Evolutionary conservation across 2,888 invertebrate species (phyloP).

Genomic region (Hymenopus coronatus): DNA sequence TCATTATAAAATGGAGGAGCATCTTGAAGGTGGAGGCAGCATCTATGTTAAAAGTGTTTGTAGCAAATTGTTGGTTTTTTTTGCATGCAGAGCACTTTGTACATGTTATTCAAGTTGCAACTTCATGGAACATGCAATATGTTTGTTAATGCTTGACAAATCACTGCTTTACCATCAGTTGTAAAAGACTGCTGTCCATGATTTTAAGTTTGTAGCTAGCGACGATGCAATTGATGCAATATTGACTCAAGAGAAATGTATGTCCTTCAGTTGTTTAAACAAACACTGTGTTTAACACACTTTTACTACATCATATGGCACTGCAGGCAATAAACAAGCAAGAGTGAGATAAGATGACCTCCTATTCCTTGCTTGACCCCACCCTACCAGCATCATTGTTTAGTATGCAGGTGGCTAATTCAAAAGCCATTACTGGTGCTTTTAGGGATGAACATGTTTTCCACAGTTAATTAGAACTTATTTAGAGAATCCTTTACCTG

Average conservation of each 20-base stretch:
- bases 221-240: neutral
- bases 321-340: no score
- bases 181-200: neutral
- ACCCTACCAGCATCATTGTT: no score
- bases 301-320: neutral
- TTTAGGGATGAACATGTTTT: no score
- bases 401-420: no score
- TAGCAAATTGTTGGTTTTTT: no score
- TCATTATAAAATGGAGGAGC: neutral
- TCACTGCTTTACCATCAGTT: neutral
- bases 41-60: constrained; percentile 8
- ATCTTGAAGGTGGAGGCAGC: constrained; percentile 2
- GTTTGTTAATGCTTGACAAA: neutral
- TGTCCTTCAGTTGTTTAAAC: neutral
- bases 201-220: neutral
- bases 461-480: no score
- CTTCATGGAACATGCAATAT: neutral
- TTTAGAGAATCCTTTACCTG: no score
- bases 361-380: no score
- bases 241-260: neutral
- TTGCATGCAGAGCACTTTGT: no score
- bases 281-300: neutral
- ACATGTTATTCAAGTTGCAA: neutral
- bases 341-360: no score
- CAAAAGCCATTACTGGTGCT: no score